Evolutionary conservation across 2,888 invertebrate genomes (phyloP).

Genomic region (Synergus japonicus): DNA sequence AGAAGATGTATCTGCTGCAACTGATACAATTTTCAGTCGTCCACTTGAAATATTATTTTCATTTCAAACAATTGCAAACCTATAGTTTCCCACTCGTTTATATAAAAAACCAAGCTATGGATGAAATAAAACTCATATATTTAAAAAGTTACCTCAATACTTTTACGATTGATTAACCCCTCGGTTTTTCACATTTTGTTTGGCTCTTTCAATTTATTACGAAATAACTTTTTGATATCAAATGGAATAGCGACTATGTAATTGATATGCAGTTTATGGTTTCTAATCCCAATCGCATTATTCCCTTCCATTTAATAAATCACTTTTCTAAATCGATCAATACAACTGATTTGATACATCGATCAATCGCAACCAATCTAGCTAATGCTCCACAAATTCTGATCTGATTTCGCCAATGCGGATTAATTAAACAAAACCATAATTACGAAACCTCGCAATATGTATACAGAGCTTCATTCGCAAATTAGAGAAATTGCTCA

Average conservation of each 20-base stretch:
- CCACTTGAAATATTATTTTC: background rate
- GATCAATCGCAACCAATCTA: constrained; percentile 6
- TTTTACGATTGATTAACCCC: no score
- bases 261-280: constrained; percentile 28
- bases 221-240: constrained; percentile 6
- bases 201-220: background rate
- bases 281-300: constrained; percentile 9
- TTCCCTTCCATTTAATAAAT: constrained; percentile 36
- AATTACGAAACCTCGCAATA: background rate
- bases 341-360: constrained; percentile 10
- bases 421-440: background rate
- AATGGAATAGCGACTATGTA: constrained; percentile 5
- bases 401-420: background rate
- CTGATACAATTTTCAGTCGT: background rate
- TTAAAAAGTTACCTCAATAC: no score
- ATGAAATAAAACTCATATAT: no score
- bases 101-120: background rate
- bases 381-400: constrained; percentile 16
- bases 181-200: background rate
- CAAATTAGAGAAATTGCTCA: background rate
- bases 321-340: constrained; percentile 16
- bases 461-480: background rate
- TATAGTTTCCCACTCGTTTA: no score
- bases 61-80: background rate
- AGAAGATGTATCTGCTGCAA: background rate